phyloP scores from a whole-genome alignment of 2,113 vertebrate species.

The Lonchura striata region DNA sequence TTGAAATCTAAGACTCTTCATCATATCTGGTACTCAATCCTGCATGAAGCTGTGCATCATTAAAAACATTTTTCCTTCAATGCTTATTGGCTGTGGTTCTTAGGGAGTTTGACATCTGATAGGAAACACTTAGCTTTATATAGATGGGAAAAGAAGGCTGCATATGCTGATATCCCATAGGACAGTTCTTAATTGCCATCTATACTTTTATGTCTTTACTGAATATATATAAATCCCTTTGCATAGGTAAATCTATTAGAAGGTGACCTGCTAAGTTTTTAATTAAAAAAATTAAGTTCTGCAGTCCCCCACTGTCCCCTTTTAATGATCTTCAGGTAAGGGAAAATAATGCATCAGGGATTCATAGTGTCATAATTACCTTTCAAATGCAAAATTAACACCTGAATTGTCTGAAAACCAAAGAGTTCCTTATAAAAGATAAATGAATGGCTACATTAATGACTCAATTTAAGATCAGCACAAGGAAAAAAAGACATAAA shows the following conservation, averaged over 20 bases:
- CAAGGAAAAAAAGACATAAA: background rate
- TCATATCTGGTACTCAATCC: background rate
- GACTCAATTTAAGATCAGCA: background rate
- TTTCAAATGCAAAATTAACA: slow-evolving; percentile 39
- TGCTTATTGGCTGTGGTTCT: background rate
- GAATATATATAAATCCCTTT: slow-evolving; percentile 1
- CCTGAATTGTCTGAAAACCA: background rate
- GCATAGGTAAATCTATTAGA: slow-evolving; percentile 22
- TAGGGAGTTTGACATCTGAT: background rate
- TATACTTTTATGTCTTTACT: slow-evolving; percentile 5
- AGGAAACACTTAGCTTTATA: background rate
- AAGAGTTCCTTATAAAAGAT: background rate
- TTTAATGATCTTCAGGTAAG: background rate
- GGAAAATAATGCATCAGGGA: slow-evolving; percentile 12
- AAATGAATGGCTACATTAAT: background rate
- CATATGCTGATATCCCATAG: background rate
- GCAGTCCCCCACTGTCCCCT: background rate
- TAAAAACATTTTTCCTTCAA: background rate
- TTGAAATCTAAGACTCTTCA: background rate
- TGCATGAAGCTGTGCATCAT: background rate
- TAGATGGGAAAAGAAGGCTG: background rate
- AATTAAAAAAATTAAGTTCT: slow-evolving; percentile 20
- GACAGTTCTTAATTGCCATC: slow-evolving; percentile 24
- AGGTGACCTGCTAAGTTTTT: slow-evolving; percentile 13
- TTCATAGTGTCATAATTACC: slow-evolving; percentile 10